phyloP scores from a whole-genome alignment of 2,888 invertebrate genomes.

The Sepiola atlantica region DNA sequence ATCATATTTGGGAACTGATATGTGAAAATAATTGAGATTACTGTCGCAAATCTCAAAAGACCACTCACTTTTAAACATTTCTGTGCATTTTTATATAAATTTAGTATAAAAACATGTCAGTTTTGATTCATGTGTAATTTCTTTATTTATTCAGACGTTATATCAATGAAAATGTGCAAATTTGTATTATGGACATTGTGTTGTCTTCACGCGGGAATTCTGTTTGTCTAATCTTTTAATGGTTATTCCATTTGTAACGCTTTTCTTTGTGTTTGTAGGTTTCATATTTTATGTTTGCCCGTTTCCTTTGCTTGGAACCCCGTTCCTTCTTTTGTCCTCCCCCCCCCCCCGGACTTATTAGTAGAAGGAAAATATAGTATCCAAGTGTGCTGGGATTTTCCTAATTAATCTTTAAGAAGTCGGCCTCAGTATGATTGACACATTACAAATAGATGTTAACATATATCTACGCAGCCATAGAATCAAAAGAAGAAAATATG shows the following conservation, averaged over 20 bases:
- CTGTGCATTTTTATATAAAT: too few species aligned
- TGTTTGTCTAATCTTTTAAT: not conserved
- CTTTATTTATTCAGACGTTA: too few species aligned
- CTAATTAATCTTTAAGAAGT: not conserved
- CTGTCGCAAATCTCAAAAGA: too few species aligned
- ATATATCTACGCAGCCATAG: not conserved
- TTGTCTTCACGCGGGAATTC: too few species aligned
- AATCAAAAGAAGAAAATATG: not conserved
- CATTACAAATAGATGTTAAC: not conserved
- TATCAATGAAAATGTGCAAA: too few species aligned
- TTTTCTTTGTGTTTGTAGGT: not conserved
- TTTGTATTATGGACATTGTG: too few species aligned
- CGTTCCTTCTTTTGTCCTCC: not conserved
- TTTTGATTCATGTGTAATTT: too few species aligned
- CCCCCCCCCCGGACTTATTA: not conserved
- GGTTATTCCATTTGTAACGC: not conserved
- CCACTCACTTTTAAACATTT: too few species aligned
- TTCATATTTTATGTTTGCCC: not conserved
- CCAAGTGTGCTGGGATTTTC: not conserved
- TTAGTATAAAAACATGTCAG: too few species aligned
- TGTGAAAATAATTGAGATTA: too few species aligned
- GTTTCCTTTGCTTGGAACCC: not conserved
- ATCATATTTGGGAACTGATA: too few species aligned
- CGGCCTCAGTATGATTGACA: not conserved
- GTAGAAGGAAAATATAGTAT: not conserved